Conservation (phyloP, 2,888 invertebrate genomes). For the Eristalinus aeneus region DNA sequence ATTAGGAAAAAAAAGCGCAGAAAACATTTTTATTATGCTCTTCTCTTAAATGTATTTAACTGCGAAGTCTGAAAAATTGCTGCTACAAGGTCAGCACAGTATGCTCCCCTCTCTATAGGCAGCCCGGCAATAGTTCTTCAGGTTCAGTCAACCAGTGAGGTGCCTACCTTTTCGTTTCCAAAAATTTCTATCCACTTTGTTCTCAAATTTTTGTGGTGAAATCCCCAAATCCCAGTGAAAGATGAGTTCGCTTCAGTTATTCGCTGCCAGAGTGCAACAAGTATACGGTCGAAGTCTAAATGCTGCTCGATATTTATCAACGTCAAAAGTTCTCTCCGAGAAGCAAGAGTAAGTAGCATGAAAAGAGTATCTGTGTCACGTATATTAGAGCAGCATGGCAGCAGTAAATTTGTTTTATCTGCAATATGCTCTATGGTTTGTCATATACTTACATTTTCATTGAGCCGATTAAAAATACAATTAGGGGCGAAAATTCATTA, state of each 20-base stretch:
- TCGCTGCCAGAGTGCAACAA: constrained; percentile 60
- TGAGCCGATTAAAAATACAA: background rate
- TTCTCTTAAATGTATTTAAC: background rate
- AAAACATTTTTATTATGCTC: background rate
- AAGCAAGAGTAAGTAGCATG: constrained; percentile 72
- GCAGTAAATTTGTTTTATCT: background rate
- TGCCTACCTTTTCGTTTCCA: background rate
- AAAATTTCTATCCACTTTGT: background rate
- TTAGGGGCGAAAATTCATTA: background rate
- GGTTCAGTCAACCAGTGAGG: constrained; percentile 33
- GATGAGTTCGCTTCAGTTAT: constrained; percentile 68
- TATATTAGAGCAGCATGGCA: background rate
- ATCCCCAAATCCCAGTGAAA: background rate
- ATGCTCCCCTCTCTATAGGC: constrained; percentile 12
- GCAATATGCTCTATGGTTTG: background rate
- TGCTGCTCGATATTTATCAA: constrained; percentile 70
- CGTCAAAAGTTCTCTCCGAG: constrained; percentile 66
- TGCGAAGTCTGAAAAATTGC: background rate
- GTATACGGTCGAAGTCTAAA: constrained; percentile 42
- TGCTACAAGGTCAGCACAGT: constrained; percentile 31
- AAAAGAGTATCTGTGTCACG: background rate
- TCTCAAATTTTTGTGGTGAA: background rate
- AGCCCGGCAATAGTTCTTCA: constrained; percentile 34
- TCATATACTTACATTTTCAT: background rate
- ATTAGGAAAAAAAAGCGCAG: background rate